A percentile compares a stretch with the other conserved stretches of the same genome.
Conservation (phyloP, 2,797 vertebrate species). For the Pipistrellus pygmaeus region DNA sequence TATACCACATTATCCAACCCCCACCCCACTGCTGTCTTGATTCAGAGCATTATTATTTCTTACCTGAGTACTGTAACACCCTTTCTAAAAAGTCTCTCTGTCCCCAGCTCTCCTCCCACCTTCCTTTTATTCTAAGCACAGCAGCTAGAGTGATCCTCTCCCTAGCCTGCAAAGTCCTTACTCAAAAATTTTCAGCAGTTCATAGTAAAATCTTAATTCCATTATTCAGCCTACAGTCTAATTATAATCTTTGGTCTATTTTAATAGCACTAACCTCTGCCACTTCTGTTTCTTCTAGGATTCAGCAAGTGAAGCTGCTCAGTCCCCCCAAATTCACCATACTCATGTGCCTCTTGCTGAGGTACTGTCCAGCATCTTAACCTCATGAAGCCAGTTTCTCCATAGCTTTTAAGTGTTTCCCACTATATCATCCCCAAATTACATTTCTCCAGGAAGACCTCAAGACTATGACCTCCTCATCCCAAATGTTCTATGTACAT, state of each 20-base stretch:
- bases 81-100: not conserved
- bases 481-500: not conserved
- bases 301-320: not conserved
- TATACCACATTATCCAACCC: too few species aligned
- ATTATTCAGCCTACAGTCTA: not conserved
- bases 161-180: not conserved
- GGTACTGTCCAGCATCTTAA: not conserved
- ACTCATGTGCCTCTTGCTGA: not conserved
- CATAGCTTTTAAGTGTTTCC: not conserved
- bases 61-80: not conserved
- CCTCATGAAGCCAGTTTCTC: not conserved
- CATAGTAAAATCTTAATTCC: not conserved
- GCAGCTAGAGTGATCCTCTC: not conserved
- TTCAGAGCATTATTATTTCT: not conserved
- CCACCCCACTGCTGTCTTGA: not conserved
- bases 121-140: not conserved
- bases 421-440: not conserved
- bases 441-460: not conserved
- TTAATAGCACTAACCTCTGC: not conserved
- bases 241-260: not conserved
- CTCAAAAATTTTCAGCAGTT: not conserved
- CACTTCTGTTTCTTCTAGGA: not conserved
- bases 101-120: fast-evolving
- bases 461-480: not conserved
- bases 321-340: not conserved